Evolutionary conservation across 2,113 vertebrate species (phyloP).

Genomic region (Symphodus melops): DNA sequence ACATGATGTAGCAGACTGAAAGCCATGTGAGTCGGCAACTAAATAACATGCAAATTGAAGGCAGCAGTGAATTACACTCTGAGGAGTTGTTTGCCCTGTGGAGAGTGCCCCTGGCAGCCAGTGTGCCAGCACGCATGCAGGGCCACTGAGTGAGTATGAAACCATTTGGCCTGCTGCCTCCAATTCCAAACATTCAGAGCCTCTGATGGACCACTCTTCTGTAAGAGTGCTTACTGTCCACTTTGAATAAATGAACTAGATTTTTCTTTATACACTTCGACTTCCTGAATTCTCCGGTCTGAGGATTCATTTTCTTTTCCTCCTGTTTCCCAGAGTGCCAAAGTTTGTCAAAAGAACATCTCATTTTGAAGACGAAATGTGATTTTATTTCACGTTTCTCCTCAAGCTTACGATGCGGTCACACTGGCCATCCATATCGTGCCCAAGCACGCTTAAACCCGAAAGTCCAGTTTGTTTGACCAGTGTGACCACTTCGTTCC

Average conservation of each 20-base stretch:
- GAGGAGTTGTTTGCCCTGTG: slow-evolving; percentile 66
- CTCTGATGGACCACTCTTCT: slow-evolving; percentile 57
- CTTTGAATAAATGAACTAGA: slow-evolving; percentile 70
- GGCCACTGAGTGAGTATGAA: slow-evolving; percentile 65
- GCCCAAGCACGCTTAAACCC: no score
- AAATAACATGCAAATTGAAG: slow-evolving; percentile 69
- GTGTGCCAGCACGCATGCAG: slow-evolving; percentile 46
- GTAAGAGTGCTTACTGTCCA: slow-evolving; percentile 65
- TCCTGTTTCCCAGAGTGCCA: slow-evolving; percentile 10
- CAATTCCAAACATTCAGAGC: slow-evolving; percentile 69
- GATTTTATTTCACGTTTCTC: slow-evolving; percentile 29
- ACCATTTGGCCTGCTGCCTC: slow-evolving; percentile 74
- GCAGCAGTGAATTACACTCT: slow-evolving; percentile 65
- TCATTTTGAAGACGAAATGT: slow-evolving; percentile 33
- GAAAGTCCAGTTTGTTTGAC: no score
- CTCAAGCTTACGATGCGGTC: no score
- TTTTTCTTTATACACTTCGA: slow-evolving; percentile 64
- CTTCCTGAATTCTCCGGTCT: slow-evolving; percentile 53
- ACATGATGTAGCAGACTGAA: slow-evolving; percentile 46
- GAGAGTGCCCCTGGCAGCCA: slow-evolving; percentile 64
- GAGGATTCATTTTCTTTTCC: slow-evolving; percentile 9
- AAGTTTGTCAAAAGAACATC: slow-evolving; percentile 25
- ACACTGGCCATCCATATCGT: no score
- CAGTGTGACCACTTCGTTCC: no score
- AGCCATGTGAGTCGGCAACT: slow-evolving; percentile 41